Conservation (phyloP, 53 echinoderm and acorn worm genomes). For the Stichopus horrens region DNA sequence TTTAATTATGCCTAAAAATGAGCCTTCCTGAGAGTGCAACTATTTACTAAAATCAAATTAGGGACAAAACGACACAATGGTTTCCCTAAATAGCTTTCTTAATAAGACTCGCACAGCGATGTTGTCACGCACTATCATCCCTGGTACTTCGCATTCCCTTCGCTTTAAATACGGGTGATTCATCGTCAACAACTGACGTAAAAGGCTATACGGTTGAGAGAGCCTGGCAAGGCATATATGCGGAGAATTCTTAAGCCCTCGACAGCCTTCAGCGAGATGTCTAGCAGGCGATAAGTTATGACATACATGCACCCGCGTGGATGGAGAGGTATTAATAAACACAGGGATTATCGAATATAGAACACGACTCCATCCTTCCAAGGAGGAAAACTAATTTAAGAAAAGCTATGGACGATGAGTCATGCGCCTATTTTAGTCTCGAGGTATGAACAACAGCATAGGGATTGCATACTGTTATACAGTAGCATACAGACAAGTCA, state of each 20-base stretch:
- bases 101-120: too few species aligned
- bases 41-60: too few species aligned
- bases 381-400: slow-evolving; percentile 19
- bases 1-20: too few species aligned
- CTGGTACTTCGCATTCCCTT: not conserved
- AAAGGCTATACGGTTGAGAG: not conserved
- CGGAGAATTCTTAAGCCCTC: slow-evolving; percentile 24
- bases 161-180: not conserved
- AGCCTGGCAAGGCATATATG: not conserved
- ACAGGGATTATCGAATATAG: slow-evolving; percentile 25
- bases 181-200: not conserved
- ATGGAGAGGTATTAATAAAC: slow-evolving; percentile 15
- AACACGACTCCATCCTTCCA: slow-evolving; percentile 14
- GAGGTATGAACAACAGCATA: too few species aligned
- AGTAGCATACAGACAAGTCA: too few species aligned
- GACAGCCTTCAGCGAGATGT: not conserved
- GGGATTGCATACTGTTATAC: too few species aligned
- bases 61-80: too few species aligned
- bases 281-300: not conserved
- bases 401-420: not conserved
- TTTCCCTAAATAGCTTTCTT: too few species aligned
- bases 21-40: too few species aligned
- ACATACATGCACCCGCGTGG: not conserved
- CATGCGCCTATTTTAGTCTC: not conserved
- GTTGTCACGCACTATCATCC: not conserved